These are phyloP conservation scores for Perithous albicinctus DNA, from an alignment of 2,888 invertebrate species.

Conservation along the genomic window DNA sequence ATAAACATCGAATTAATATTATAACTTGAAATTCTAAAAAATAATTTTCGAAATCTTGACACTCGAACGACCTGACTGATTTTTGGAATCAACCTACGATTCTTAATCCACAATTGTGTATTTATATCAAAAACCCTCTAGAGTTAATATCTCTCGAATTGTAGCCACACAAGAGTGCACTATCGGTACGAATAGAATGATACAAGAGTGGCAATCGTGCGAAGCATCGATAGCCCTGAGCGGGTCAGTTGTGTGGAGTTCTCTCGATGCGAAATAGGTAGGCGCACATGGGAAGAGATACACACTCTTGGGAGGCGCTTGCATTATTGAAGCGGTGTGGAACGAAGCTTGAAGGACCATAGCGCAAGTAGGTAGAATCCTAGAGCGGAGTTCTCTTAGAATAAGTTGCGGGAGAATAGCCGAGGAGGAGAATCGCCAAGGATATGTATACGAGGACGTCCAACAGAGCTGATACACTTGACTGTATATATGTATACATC, in stretches of 20 bases:
- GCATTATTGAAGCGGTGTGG: constrained; percentile 45
- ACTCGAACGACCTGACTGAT: too few relatives aligned
- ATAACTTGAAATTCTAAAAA: too few relatives aligned
- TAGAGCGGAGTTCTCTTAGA: not conserved
- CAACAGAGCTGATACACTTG: not conserved
- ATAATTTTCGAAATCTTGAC: too few relatives aligned
- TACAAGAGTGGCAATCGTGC: not conserved
- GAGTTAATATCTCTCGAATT: not conserved
- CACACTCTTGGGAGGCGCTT: constrained; percentile 21
- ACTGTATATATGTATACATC: not conserved
- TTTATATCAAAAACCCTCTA: too few relatives aligned
- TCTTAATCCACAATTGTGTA: too few relatives aligned
- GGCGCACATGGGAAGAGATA: not conserved
- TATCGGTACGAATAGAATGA: not conserved
- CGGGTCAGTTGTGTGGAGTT: not conserved
- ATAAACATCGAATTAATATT: too few relatives aligned
- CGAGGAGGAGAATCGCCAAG: constrained; percentile 13
- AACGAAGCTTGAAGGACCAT: constrained; percentile 29
- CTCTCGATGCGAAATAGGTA: not conserved
- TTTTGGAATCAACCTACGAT: too few relatives aligned
- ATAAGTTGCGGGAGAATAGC: constrained; percentile 14
- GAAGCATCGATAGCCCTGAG: not conserved
- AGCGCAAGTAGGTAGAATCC: not conserved
- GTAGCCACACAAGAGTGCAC: not conserved
- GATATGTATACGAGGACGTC: constrained; percentile 32